Base-by-base conservation (phyloP, 2,888 invertebrate species). In the Brachylomia viminalis region DNA sequence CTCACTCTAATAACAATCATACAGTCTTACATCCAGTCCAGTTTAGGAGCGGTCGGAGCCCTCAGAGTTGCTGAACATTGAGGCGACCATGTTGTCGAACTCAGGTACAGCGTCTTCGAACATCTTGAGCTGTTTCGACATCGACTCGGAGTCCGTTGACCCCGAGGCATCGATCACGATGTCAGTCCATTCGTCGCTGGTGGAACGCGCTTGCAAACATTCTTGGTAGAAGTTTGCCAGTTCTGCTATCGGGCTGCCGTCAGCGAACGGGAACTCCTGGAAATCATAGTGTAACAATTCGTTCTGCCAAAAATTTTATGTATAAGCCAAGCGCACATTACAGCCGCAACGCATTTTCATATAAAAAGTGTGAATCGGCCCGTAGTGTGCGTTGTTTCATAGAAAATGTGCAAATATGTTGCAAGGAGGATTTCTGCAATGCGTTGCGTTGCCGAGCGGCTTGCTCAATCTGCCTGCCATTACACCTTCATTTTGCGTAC, bases 181-280 rank as follows among this genome's bases (percentile, higher is more conserved):
- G 65, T 93, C 94, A 0, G 92, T 87, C 93, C 95, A 94, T 54
- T 93, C 94, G 73, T 93, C 93, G 75, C 93, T 93, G 45, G 92
- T 91, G 0, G 94, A 93, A 2, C 94, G 95, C 13, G 98, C 98
- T 86, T 97, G 97, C 91, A 98, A 97, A 94, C 98, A 98, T 90
- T 98, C 98, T 52, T 98, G 97, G 94, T 98, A 98, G 95, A 98
- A 98, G 82, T 97, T 97, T 1, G 98, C 98, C 81, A 98, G 95
- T 90, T 98, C 98, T 64, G 97, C 97, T 88, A 98, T 98, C 0
- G 97, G 97, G 88, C 97, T 98, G 78, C 97, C 97, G 81, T 97
- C 98, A 65, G 98, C 98, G 92, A 98, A 98, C 7, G 98, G 98
- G 69, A 98, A 98, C 94, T 98, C 98, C 98, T 98, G 97, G 3